phyloP scores from a whole-genome alignment of 2,888 invertebrate genomes.

The Troides helena region DNA sequence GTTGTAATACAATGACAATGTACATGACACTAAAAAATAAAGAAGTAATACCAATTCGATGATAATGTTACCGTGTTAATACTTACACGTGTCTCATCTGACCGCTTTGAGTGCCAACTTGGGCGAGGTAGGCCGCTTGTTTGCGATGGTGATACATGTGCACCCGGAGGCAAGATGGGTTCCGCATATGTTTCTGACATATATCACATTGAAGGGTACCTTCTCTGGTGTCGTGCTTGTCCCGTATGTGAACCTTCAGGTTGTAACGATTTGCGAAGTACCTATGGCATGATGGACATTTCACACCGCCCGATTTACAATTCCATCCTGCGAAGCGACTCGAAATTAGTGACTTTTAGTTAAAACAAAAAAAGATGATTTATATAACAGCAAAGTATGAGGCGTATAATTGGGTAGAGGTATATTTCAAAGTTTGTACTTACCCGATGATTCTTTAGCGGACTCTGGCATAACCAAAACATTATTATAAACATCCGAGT shows the following conservation, averaged over 20 bases:
- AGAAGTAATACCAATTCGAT: not conserved
- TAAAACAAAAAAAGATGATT: not conserved
- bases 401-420: not conserved
- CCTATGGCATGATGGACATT: constrained; percentile 82
- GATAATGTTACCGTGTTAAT: not conserved
- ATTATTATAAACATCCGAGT: constrained; percentile 71
- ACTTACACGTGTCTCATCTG: constrained; percentile 57
- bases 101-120: constrained; percentile 58
- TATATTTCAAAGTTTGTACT: constrained; percentile 35
- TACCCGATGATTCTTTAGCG: constrained; percentile 66
- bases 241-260: constrained; percentile 85
- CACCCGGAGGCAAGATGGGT: constrained; percentile 82
- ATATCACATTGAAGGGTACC: constrained; percentile 84
- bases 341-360: not conserved
- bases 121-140: constrained; percentile 75
- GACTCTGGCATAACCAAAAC: constrained; percentile 69
- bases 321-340: constrained; percentile 58
- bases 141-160: constrained; percentile 84
- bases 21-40: not conserved
- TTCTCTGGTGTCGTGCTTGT: constrained; percentile 85
- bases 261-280: constrained; percentile 85
- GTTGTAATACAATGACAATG: not conserved
- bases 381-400: not conserved
- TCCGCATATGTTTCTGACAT: constrained; percentile 85
- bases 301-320: constrained; percentile 78